Evolutionary conservation across 2,797 vertebrate species (phyloP).

Genomic region (Leptodactylus fallax): DNA sequence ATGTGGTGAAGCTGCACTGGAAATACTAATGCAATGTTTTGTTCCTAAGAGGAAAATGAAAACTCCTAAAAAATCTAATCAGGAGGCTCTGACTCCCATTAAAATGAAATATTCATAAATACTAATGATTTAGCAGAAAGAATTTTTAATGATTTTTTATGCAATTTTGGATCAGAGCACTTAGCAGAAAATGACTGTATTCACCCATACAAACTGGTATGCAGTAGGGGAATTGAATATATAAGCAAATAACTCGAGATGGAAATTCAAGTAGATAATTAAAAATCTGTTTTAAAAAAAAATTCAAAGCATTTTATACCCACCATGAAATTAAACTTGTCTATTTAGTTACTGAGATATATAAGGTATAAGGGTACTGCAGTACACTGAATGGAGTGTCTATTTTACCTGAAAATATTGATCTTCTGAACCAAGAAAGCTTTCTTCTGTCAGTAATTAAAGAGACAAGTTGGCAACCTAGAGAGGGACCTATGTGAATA

Average conservation of each 20-base stretch:
- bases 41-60: slow-evolving; percentile 57
- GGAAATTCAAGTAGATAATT: slow-evolving; percentile 42
- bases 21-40: slow-evolving; percentile 51
- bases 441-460: neutral
- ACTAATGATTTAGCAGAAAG: slow-evolving; percentile 56
- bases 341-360: neutral
- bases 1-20: slow-evolving; percentile 32
- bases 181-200: slow-evolving; percentile 50
- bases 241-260: neutral
- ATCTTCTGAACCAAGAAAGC: neutral
- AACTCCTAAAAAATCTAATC: slow-evolving; percentile 48
- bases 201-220: slow-evolving; percentile 29
- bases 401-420: neutral
- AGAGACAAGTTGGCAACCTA: slow-evolving; percentile 9
- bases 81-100: slow-evolving; percentile 32
- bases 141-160: slow-evolving; percentile 42
- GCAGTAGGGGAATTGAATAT: slow-evolving; percentile 40
- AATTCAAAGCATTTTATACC: neutral
- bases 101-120: slow-evolving; percentile 57
- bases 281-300: slow-evolving; percentile 25
- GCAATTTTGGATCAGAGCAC: slow-evolving; percentile 40
- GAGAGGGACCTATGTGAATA: neutral
- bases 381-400: neutral
- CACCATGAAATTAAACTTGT: neutral
- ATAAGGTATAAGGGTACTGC: neutral